Evolutionary conservation across 2,113 vertebrate species (phyloP), one percentile per base, ranked within the genome.

Genomic region (Dipodomys merriami): DNA sequence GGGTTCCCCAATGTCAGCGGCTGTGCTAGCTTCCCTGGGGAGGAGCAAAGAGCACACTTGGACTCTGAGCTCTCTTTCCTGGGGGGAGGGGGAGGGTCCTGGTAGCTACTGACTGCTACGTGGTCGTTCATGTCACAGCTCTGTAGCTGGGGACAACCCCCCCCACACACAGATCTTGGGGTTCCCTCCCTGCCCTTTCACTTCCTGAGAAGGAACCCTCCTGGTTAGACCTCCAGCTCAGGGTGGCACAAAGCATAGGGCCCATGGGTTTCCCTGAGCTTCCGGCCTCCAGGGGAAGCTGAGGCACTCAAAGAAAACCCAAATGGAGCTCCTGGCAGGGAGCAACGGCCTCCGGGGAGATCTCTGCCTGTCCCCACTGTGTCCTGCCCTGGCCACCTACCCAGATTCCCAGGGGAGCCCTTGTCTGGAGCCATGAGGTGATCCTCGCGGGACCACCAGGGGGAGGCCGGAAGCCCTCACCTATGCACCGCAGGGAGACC

Each of bases 401-500:
- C 18, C 83, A 39, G 57, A 27, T 90, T 77, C 72, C 57, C 33
- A 71, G 1, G 20, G 25, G 1, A 57, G 53, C 2, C 0, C 1
- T 0, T n/a, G 20, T n/a, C 77, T 13, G 6, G 60, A 69, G 23
- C 33, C 2, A 12, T 0, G 3, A 16, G 22, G 1, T 2, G 3
- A 11, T 44, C 77, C 72, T n/a, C 25, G 23, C 7, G 62, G 6
- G 60, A 77, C 16, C 12, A 23, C 33, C 20, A 29, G 4, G 22
- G 10, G n/a, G n/a, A 57, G 49, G 44, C 7, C 1, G 29, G 95
- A 30, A 16, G 11, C 49, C 93, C 97, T 96, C 87, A 98, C 98
- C 62, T 93, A 98, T 97, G 62, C 98, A 98, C 60, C 96, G 97
- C 39, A 98, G 86, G 18, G 98, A 98, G 67, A 98, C 98, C 94